Evolutionary conservation across 1,140 invertebrate species (phyloP).

Genomic region (Polypedilum vanderplanki): DNA sequence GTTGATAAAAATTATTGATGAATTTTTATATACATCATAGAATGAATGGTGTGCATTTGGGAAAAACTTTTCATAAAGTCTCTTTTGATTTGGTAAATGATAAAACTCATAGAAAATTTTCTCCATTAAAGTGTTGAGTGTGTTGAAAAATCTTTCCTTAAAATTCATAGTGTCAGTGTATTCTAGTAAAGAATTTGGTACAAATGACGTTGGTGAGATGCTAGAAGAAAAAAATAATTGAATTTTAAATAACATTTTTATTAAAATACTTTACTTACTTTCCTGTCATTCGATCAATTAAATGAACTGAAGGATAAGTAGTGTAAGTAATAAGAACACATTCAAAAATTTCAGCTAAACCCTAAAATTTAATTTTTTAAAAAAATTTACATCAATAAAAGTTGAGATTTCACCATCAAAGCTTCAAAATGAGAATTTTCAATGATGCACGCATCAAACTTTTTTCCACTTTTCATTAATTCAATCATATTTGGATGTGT

Average conservation of each 20-base stretch:
- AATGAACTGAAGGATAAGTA: background rate
- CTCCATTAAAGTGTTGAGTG: conserved; percentile 38
- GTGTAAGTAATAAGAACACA: conserved; percentile 10
- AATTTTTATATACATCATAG: conserved; percentile 40
- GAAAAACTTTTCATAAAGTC: conserved; percentile 28
- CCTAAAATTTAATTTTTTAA: background rate
- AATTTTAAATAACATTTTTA: background rate
- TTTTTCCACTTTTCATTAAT: background rate
- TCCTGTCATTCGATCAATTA: background rate
- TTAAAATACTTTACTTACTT: background rate
- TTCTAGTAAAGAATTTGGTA: conserved; percentile 45
- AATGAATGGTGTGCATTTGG: conserved; percentile 34
- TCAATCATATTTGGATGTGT: background rate
- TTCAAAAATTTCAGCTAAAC: background rate
- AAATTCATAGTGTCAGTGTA: conserved; percentile 42
- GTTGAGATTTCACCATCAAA: background rate
- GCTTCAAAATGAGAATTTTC: background rate
- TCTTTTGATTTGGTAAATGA: conserved; percentile 33
- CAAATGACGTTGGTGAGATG: conserved; percentile 45
- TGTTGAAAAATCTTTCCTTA: conserved; percentile 41
- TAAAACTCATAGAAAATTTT: conserved; percentile 28
- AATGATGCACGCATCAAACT: background rate
- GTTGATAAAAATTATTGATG: conserved; percentile 49
- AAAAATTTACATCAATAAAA: background rate
- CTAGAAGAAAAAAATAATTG: background rate